phyloP scores from a whole-genome alignment of 35 echinoderm and acorn worm genomes.

The Lytechinus variegatus region DNA sequence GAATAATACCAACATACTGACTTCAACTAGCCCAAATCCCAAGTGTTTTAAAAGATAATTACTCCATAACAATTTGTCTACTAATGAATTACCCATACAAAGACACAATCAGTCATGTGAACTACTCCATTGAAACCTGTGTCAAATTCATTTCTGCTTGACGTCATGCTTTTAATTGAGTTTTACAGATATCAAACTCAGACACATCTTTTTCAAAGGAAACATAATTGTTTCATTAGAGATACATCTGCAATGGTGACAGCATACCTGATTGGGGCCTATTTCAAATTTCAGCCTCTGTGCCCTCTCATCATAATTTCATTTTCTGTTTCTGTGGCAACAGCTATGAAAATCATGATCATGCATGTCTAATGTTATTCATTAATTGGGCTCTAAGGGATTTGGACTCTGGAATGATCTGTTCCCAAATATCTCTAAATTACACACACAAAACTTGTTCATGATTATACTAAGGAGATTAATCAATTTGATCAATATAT shows the following conservation, averaged over 20 bases:
- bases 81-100: background rate
- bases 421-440: too few species aligned
- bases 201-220: background rate
- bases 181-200: background rate
- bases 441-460: too few species aligned
- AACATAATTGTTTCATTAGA: background rate
- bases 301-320: background rate
- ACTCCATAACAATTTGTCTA: background rate
- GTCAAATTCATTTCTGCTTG: conserved; percentile 31
- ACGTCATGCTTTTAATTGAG: conserved; percentile 32
- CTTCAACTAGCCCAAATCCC: background rate
- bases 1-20: background rate
- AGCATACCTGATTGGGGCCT: background rate
- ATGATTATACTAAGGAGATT: too few species aligned
- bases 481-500: too few species aligned
- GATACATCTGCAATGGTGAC: background rate
- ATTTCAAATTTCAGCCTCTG: background rate
- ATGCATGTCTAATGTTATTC: background rate
- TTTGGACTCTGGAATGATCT: too few species aligned
- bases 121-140: background rate
- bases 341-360: background rate
- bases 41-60: background rate
- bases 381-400: background rate
- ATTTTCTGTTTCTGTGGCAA: conserved; percentile 12
- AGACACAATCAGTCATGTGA: background rate